Percentiles rank a stretch among this genome's conserved stretches.
Evolutionary conservation across 2,113 vertebrate genomes (phyloP).

Genomic region (Gorsachius goisagi): DNA sequence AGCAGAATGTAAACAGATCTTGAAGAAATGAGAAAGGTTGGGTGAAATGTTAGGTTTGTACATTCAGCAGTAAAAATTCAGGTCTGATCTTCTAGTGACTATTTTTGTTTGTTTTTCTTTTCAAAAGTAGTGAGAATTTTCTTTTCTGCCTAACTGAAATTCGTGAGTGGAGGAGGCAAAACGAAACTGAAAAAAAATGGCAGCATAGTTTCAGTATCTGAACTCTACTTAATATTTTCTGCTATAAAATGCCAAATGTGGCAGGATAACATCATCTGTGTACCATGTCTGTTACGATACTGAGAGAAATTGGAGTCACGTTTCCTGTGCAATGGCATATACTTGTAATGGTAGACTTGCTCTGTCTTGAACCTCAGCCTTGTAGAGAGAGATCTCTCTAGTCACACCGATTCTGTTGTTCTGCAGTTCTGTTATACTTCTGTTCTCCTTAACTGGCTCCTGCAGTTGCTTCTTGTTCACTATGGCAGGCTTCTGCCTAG

Average conservation of each 20-base stretch:
- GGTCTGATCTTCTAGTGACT: neutral
- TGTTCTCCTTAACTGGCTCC: neutral
- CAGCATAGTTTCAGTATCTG: neutral
- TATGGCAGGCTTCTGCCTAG: neutral
- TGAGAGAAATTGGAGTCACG: neutral
- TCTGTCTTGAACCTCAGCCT: neutral
- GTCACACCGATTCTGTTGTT: neutral
- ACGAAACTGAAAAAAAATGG: neutral
- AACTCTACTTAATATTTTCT: neutral
- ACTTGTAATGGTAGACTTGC: neutral
- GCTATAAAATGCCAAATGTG: neutral
- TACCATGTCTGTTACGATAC: neutral
- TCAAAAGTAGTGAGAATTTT: neutral
- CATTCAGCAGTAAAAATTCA: neutral
- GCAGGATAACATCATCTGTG: no score
- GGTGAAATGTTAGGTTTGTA: neutral
- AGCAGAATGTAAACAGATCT: neutral
- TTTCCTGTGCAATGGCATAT: neutral
- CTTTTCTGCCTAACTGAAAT: neutral
- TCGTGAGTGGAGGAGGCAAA: neutral
- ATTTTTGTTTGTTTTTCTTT: neutral
- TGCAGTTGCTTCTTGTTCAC: neutral
- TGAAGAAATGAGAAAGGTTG: neutral
- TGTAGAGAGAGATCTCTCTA: accelerated
- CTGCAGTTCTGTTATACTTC: neutral